Base-by-base conservation (phyloP, 2,797 vertebrate species). In the Syndactyla subalaris region DNA sequence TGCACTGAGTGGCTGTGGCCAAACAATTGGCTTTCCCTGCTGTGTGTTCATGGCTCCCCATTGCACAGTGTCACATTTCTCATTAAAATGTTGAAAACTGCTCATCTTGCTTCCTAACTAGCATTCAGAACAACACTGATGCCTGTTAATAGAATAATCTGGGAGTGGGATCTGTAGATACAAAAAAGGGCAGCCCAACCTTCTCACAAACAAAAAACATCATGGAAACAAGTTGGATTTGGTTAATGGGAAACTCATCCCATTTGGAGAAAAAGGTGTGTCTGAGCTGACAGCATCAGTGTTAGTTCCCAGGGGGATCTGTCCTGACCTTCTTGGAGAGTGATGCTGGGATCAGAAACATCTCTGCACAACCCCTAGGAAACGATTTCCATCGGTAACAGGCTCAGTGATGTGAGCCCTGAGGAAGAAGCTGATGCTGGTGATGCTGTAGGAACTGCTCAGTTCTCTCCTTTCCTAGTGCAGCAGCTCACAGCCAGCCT, bases 21-120 rank as follows among this genome's bases (percentile, higher is more conserved):
- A 71, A 89, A 63, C 59, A n/a, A 9, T 59, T 67, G 34, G 29
- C 20, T 75, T 63, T 19, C 84, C 4, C 3, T 38, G 91, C 85
- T 96, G 85, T 24, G 85, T 30, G 68, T 61, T 96, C 80, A 39
- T 76, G 54, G 93, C 88, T 94, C 92, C 87, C 85, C 75, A 21
- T 54, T 87, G 85, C 82, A 96, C 90, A 83, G 23, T 71, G 93
- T 85, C 92, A 80, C 89, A 89, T 91, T 80, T 94, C 86, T 88
- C 71, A 2, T 96, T 96, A 97, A 97, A 97, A 96, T 97, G 96
- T 96, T 95, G 95, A 97, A 97, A 96, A 96, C 93, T 66, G 39
- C 55, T 66, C 76, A 61, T 90, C 79, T 84, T 52, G 85, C 88
- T 95, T 92, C 58, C 85, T 62, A 61, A 68, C 23, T 18, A 75